phyloP scores from a whole-genome alignment of 2,113 vertebrate genomes.

The Pseudorectes ferrugineus region DNA sequence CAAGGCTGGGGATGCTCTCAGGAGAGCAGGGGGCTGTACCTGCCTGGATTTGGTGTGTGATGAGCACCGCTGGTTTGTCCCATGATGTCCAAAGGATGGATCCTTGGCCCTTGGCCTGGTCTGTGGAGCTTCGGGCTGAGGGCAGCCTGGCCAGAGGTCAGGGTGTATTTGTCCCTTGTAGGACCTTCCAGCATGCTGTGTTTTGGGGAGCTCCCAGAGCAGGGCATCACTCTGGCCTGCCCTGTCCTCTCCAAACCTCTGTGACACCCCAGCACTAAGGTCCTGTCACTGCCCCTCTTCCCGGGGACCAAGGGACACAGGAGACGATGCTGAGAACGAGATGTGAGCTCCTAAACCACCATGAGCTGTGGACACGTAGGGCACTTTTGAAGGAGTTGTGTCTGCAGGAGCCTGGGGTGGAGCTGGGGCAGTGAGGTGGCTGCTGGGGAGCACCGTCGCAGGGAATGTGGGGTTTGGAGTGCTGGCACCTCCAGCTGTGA shows the following conservation, averaged over 20 bases:
- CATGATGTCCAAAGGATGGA: background rate
- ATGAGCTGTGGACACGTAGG: background rate
- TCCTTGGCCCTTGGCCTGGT: background rate
- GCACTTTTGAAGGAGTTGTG: background rate
- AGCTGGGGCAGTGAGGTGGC: background rate
- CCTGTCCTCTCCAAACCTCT: background rate
- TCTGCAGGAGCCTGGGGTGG: background rate
- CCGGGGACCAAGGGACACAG: fast-evolving
- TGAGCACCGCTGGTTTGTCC: fast-evolving
- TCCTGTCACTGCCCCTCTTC: background rate
- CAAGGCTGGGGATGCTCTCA: background rate
- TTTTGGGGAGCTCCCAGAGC: background rate
- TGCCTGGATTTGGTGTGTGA: background rate
- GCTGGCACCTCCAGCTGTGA: background rate
- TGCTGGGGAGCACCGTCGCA: fast-evolving
- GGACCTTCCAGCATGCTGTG: background rate
- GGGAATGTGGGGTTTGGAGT: background rate
- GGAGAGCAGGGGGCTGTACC: background rate
- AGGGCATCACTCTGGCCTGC: background rate
- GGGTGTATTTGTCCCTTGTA: background rate
- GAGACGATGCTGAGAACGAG: background rate
- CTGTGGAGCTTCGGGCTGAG: background rate
- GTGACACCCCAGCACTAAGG: background rate
- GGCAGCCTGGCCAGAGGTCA: fast-evolving
- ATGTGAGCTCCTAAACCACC: background rate